Percentiles rank a stretch among this genome's conserved stretches.
Evolutionary conservation across 2,113 vertebrate species (phyloP).

Genomic region (Machaerirhynchus nigripectus): DNA sequence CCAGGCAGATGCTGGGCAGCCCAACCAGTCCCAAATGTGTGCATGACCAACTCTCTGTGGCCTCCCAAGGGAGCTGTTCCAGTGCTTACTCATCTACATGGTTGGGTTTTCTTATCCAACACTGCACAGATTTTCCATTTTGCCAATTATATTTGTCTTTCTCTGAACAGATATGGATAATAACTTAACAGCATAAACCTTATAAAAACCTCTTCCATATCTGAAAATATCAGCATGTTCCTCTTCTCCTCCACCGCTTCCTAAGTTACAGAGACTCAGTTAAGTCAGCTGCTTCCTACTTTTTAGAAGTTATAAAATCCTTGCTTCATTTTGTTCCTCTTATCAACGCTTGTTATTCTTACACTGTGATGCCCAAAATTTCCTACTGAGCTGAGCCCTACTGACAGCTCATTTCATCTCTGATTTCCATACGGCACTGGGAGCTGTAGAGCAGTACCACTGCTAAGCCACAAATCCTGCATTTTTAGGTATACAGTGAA

Average conservation of each 20-base stretch:
- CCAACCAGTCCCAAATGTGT: not conserved
- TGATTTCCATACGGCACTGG: not conserved
- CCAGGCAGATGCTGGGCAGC: not conserved
- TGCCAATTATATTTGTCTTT: not conserved
- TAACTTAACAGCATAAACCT: not conserved
- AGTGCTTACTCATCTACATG: not conserved
- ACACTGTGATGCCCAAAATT: not conserved
- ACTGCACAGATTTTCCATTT: not conserved
- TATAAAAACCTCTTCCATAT: not conserved
- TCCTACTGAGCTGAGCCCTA: not conserved
- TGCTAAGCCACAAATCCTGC: not conserved
- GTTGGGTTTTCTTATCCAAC: not conserved
- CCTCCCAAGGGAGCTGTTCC: not conserved
- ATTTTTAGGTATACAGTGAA: not conserved
- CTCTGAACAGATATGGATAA: not conserved
- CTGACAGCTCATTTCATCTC: not conserved
- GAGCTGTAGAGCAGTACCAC: not conserved
- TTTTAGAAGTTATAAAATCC: not conserved
- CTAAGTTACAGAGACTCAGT: not conserved
- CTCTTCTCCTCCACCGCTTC: not conserved
- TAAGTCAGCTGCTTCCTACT: not conserved
- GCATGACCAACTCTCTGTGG: fast-evolving
- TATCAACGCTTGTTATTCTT: not conserved
- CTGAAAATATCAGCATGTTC: not conserved
- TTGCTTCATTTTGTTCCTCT: not conserved